Evolutionary conservation across 2,888 invertebrate species (phyloP), one percentile per base, ranked within the genome.

Genomic region (Cyrtodaria siliqua): DNA sequence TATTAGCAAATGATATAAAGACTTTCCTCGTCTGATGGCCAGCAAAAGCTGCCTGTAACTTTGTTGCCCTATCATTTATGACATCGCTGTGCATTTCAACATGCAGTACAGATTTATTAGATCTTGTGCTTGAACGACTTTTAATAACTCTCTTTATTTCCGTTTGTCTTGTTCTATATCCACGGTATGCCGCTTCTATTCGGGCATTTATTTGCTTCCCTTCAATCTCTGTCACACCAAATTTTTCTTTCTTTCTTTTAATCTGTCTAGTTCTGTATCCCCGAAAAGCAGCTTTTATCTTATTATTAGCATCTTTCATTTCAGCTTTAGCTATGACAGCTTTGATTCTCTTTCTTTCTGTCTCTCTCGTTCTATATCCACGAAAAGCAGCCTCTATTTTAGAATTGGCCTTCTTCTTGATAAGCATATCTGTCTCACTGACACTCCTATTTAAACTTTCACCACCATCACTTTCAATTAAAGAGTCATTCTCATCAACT

Each of bases 31-130:
- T 70, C 49, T 67, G 76, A 59, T 70, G 70, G 14, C 52, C 80
- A 18, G 80, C 64, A 80, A 80, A 76, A 8, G 80, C 80, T 24
- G 80, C 80, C 44, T 80, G 80, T 23, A 80, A 55, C 9, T 53
- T 47, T 24, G 76, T 70, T 14, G 60, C 73, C 49, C 73, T 59
- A 4, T 72, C 33, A 27, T 57, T 53, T 12, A 77, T 53, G 2
- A 69, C 68, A 42, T 63, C 61, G 64, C 76, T 77, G 33, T 67
- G 70, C 76, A 77, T 71, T 49, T 71, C 66, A 16, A 77, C 76
- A 71, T 77, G 71, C 20, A 67, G 60, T 1, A 49, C 56, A 27
- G 38, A 67, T 49, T 55, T 59, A 38, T 24, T 55, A 27, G 57
- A 57, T 33, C 4, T 26, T 29, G 2, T 55, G 33, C 55, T 64